Evolutionary conservation across 1,140 invertebrate species (phyloP).

Genomic region (Protaetia brevitarsis): DNA sequence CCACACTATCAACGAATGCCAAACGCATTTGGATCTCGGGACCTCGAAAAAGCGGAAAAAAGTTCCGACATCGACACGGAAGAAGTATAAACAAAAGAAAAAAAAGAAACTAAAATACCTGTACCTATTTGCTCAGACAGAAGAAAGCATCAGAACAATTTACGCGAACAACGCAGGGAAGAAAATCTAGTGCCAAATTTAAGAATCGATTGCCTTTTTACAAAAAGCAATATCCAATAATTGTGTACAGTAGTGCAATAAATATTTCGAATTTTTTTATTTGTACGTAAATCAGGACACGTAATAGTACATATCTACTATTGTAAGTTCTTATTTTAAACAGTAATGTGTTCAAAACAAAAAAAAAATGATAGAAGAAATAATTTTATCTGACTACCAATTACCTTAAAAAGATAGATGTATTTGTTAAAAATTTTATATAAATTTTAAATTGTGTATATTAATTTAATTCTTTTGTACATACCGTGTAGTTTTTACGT

Average conservation of each 20-base stretch:
- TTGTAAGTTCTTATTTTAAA: too few relatives aligned
- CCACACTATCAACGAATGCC: constrained; percentile 80
- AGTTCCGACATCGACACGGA: not conserved
- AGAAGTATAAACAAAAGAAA: not conserved
- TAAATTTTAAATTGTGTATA: constrained; percentile 7
- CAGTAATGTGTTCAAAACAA: too few relatives aligned
- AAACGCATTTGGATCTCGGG: constrained; percentile 53
- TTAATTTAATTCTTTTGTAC: constrained; percentile 11
- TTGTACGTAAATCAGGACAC: too few relatives aligned
- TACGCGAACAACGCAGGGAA: not conserved
- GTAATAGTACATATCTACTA: too few relatives aligned
- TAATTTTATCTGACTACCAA: not conserved
- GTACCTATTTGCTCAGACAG: too few relatives aligned
- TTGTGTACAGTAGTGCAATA: too few relatives aligned
- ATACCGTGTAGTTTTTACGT: constrained; percentile 1
- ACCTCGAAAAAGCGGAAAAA: constrained; percentile 32
- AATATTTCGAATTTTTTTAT: too few relatives aligned
- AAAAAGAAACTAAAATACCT: too few relatives aligned
- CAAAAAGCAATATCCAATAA: too few relatives aligned
- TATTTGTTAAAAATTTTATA: not conserved
- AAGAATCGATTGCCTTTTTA: too few relatives aligned
- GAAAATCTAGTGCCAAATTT: not conserved
- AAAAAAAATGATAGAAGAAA: too few relatives aligned
- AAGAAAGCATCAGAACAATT: not conserved
- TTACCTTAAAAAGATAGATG: not conserved